phyloP scores from a whole-genome alignment of 2,888 invertebrate species.

The Hemaris fuciformis region DNA sequence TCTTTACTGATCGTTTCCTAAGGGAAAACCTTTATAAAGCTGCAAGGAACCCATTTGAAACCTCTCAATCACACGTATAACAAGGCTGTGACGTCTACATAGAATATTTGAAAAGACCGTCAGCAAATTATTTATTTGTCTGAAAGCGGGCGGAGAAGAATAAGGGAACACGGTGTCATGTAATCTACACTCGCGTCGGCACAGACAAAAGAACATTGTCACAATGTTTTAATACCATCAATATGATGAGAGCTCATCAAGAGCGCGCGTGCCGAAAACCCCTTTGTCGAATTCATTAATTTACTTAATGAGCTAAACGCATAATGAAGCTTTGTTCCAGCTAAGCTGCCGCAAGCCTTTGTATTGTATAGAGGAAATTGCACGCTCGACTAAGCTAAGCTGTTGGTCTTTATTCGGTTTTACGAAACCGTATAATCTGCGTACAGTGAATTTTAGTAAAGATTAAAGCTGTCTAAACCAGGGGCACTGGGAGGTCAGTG shows the following conservation, averaged over 20 bases:
- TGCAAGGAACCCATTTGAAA: no score
- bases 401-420: conserved; percentile 34
- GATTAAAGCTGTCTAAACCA: neutral
- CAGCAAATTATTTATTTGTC: neutral
- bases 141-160: neutral
- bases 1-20: no score
- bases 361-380: conserved; percentile 53
- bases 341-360: conserved; percentile 50
- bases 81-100: neutral
- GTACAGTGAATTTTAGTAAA: neutral
- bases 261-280: conserved; percentile 49
- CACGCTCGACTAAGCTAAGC: conserved; percentile 42
- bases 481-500: neutral
- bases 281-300: conserved; percentile 63
- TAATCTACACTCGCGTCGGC: neutral
- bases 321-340: conserved; percentile 66
- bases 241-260: conserved; percentile 51
- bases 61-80: neutral
- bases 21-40: no score
- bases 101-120: neutral
- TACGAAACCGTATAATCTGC: conserved; percentile 18
- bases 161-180: neutral
- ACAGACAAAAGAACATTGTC: conserved; percentile 33
- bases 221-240: conserved; percentile 39
- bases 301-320: conserved; percentile 65